These are phyloP conservation scores for Cheilosia scutellata DNA, from an alignment of 2,888 invertebrate species.

Conservation along the genomic window DNA sequence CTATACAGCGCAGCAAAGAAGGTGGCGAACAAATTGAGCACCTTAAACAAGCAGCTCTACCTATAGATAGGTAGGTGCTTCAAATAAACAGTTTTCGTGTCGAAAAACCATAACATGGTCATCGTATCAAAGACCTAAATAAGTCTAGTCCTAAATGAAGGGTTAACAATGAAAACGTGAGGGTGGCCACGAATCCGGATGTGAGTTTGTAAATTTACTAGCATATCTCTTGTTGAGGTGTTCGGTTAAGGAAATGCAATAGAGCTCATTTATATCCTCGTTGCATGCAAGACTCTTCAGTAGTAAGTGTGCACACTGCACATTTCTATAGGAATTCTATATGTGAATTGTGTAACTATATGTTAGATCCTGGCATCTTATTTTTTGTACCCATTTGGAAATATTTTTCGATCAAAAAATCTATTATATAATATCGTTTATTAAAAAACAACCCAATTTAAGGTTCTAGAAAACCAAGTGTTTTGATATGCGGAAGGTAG, in stretches of 20 bases:
- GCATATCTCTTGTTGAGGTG: conserved; percentile 65
- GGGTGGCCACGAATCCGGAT: not conserved
- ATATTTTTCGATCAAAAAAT: too few relatives aligned
- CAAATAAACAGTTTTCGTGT: conserved; percentile 57
- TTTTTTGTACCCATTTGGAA: too few relatives aligned
- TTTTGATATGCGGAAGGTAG: too few relatives aligned
- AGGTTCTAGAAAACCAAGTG: not conserved
- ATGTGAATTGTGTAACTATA: conserved; percentile 40
- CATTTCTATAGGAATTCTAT: conserved; percentile 41
- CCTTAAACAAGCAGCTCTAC: conserved; percentile 11
- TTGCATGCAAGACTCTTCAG: conserved; percentile 53
- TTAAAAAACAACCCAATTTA: not conserved
- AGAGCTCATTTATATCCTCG: conserved; percentile 54
- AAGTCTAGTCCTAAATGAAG: not conserved
- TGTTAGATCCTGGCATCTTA: conserved; percentile 5
- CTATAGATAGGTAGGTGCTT: not conserved
- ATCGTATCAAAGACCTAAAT: conserved; percentile 50
- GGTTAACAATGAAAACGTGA: not conserved
- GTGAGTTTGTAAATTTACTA: conserved; percentile 63
- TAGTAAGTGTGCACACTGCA: conserved; percentile 50
- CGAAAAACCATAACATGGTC: conserved; percentile 69
- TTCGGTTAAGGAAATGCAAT: conserved; percentile 61
- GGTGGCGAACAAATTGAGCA: conserved; percentile 44
- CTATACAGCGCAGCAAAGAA: not conserved
- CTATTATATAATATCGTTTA: too few relatives aligned